phyloP scores from a whole-genome alignment of 1,140 invertebrate species.

The Diachasmimorpha longicaudata region DNA sequence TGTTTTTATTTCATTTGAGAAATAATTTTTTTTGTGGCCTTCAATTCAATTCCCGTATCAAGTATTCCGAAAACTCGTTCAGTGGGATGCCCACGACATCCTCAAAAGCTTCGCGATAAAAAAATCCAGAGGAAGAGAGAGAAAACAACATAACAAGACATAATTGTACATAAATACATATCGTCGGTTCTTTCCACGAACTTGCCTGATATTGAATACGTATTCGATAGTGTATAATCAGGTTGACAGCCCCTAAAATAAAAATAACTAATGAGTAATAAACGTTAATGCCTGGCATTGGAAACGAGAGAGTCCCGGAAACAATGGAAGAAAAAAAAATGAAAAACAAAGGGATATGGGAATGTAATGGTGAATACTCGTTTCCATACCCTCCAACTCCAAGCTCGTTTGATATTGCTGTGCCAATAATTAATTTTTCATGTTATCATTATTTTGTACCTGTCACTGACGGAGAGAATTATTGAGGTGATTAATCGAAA shows the following conservation, averaged over 20 bases:
- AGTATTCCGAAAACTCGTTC: too few relatives aligned
- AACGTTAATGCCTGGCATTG: background rate
- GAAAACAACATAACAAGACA: background rate
- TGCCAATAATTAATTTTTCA: background rate
- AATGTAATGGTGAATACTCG: background rate
- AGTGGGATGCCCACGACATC: too few relatives aligned
- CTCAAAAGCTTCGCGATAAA: too few relatives aligned
- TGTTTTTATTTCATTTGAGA: too few relatives aligned
- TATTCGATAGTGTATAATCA: background rate
- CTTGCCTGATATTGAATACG: constrained; percentile 7
- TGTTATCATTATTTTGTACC: constrained; percentile 6
- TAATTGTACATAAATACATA: constrained; percentile 15
- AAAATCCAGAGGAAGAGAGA: background rate
- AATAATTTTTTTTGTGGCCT: too few relatives aligned
- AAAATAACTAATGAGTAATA: constrained; percentile 24
- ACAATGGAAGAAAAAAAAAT: background rate
- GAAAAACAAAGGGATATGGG: background rate
- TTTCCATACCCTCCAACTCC: background rate
- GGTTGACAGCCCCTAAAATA: constrained; percentile 37
- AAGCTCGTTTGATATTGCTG: background rate
- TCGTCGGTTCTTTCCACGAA: constrained; percentile 27
- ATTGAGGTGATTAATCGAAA: background rate
- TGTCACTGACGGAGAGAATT: background rate
- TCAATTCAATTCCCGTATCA: too few relatives aligned
- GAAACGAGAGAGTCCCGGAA: background rate